Evolutionary conservation across 1,140 invertebrate species (phyloP).

Genomic region (Copidosoma floridanum): DNA sequence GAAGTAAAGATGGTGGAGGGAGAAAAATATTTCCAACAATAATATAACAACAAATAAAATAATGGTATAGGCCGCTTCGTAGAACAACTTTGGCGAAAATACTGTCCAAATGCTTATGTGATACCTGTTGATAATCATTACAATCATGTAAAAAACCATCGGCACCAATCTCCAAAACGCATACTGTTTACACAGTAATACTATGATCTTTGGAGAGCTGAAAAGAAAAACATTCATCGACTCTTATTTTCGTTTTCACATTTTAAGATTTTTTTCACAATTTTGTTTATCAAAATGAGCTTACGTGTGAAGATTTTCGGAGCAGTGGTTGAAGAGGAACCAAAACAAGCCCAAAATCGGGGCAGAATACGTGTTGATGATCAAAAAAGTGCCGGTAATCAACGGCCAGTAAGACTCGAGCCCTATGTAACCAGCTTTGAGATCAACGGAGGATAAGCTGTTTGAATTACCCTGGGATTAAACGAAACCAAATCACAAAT

Average conservation of each 20-base stretch:
- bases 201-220: conserved; percentile 33
- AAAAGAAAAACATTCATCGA: conserved; percentile 21
- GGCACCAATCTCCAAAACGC: conserved; percentile 53
- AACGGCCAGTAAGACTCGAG: conserved; percentile 70
- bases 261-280: background rate
- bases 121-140: conserved; percentile 70
- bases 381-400: conserved; percentile 70
- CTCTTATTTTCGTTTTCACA: background rate
- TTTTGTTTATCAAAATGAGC: conserved; percentile 11
- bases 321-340: conserved; percentile 49
- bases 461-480: conserved; percentile 90
- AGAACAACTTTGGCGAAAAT: conserved; percentile 86
- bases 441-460: conserved; percentile 85
- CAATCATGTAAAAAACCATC: conserved; percentile 63
- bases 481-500: too few species aligned
- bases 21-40: conserved; percentile 25
- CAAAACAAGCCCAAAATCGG: conserved; percentile 61
- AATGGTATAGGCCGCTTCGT: conserved; percentile 58
- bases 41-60: conserved; percentile 37
- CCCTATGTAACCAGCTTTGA: conserved; percentile 85
- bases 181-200: conserved; percentile 42
- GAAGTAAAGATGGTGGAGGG: too few species aligned
- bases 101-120: conserved; percentile 91
- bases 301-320: conserved; percentile 32
- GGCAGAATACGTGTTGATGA: conserved; percentile 70